These are phyloP conservation scores for Lottia gigantea DNA, from an alignment of 2,888 invertebrate genomes.

Conservation along the genomic window DNA sequence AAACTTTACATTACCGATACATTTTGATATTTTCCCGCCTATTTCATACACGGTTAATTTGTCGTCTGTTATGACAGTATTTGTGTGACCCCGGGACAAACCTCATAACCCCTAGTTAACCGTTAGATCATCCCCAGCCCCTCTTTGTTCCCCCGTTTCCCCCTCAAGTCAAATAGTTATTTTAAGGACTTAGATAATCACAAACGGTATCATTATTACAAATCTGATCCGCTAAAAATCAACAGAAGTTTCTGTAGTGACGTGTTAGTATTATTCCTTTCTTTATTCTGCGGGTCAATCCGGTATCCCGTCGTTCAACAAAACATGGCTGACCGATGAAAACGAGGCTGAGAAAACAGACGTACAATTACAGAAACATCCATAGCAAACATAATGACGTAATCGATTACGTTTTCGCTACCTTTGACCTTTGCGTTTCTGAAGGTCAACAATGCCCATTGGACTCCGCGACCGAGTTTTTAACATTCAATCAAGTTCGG, in stretches of 20 bases:
- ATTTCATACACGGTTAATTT: neutral
- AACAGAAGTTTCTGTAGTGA: neutral
- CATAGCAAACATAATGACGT: neutral
- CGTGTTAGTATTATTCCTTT: neutral
- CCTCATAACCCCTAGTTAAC: neutral
- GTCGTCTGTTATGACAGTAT: neutral
- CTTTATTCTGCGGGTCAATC: neutral
- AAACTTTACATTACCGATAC: no score
- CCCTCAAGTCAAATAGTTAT: neutral
- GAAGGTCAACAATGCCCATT: neutral
- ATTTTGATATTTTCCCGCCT: no score
- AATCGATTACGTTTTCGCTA: neutral
- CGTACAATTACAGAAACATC: neutral
- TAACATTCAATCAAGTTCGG: slow-evolving; percentile 1
- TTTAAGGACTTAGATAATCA: slow-evolving; percentile 6
- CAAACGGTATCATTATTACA: neutral
- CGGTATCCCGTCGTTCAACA: slow-evolving; percentile 7
- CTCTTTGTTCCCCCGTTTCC: neutral
- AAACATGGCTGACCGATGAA: slow-evolving; percentile 5
- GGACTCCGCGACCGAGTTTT: neutral
- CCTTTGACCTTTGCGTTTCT: neutral
- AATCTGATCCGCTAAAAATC: slow-evolving; percentile 7
- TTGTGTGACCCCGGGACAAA: neutral
- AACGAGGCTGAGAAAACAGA: slow-evolving; percentile 5
- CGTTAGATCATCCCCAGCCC: neutral